These are phyloP conservation scores for Zygothrica quintamaculata DNA, from an alignment of 2,888 invertebrate genomes.

Conservation along the genomic window DNA sequence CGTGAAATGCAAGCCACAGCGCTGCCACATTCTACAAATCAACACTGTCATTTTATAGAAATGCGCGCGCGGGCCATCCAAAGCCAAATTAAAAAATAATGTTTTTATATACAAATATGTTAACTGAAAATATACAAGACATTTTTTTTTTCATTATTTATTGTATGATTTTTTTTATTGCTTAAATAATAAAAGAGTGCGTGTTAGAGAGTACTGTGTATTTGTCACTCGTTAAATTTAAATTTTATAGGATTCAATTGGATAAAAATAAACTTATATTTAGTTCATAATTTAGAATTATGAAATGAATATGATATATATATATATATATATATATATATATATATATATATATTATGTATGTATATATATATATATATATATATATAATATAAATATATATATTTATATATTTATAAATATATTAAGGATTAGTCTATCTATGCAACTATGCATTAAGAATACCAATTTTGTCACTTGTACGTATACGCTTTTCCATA, in stretches of 20 bases:
- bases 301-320: constrained; percentile 52
- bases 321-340: constrained; percentile 29
- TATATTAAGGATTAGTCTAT: constrained; percentile 73
- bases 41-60: neutral
- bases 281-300: constrained; percentile 65
- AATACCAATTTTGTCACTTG: constrained; percentile 78
- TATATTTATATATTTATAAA: constrained; percentile 35
- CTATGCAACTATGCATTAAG: constrained; percentile 66
- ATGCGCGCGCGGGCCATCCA: neutral
- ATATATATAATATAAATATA: constrained; percentile 13
- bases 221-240: constrained; percentile 56
- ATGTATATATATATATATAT: constrained; percentile 37
- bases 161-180: constrained; percentile 43
- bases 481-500: constrained; percentile 75
- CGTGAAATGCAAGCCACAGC: constrained; percentile 10
- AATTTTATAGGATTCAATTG: constrained; percentile 83
- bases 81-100: constrained; percentile 10
- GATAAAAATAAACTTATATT: constrained; percentile 73
- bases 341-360: constrained; percentile 30
- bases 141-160: constrained; percentile 35
- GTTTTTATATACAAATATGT: neutral
- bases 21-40: constrained; percentile 30
- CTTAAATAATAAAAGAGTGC: constrained; percentile 63
- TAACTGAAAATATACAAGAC: neutral
- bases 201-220: constrained; percentile 54